phyloP scores from a whole-genome alignment of 2,797 vertebrate species.

The Falco biarmicus region DNA sequence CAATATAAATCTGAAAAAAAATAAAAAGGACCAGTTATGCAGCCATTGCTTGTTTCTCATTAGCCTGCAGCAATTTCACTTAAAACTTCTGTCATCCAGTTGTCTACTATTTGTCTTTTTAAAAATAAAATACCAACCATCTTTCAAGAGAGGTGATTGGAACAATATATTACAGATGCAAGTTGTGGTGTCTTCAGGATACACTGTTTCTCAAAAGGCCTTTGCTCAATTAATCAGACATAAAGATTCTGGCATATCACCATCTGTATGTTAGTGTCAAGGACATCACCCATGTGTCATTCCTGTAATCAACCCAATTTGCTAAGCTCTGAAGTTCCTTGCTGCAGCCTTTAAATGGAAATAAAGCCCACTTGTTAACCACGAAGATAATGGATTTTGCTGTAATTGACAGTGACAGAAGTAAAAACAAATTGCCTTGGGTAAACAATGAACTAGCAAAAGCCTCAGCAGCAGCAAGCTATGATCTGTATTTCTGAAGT shows the following conservation, averaged over 20 bases:
- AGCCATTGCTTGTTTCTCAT: not conserved
- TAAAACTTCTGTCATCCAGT: not conserved
- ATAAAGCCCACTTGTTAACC: slow-evolving; percentile 49
- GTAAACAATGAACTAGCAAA: slow-evolving; percentile 4
- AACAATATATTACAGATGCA: not conserved
- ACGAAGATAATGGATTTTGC: slow-evolving; percentile 54
- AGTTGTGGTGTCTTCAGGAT: not conserved
- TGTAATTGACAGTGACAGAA: slow-evolving; percentile 66
- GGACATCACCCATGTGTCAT: slow-evolving; percentile 46
- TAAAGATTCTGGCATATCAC: not conserved
- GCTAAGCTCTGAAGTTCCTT: slow-evolving; percentile 42
- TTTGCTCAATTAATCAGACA: slow-evolving; percentile 33
- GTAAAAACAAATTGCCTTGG: slow-evolving; percentile 40
- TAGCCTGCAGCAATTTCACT: not conserved
- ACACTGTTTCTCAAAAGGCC: not conserved
- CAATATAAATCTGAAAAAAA: slow-evolving; percentile 28
- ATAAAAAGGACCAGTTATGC: not conserved
- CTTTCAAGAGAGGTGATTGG: not conserved
- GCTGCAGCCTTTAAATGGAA: slow-evolving; percentile 24
- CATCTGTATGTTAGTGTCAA: not conserved
- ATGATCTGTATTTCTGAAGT: not conserved
- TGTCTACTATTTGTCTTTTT: not conserved
- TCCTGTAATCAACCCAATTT: slow-evolving; percentile 66
- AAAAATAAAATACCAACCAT: not conserved
- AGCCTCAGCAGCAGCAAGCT: not conserved